Base-by-base conservation (phyloP, 1,140 invertebrate species). In the Physella acuta region DNA sequence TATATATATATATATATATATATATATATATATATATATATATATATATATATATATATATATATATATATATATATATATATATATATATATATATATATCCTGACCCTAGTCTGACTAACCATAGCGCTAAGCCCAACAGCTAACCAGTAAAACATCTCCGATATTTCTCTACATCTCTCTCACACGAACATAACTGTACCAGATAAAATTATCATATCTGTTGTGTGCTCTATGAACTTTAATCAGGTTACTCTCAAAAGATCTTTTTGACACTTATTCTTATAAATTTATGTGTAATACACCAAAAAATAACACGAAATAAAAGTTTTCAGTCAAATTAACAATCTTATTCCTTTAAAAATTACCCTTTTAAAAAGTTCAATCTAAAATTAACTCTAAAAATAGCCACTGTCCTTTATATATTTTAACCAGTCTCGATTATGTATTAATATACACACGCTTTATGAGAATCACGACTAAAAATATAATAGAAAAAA, bases 1-100 rank as follows among this genome's bases (percentile, higher is more conserved):
- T n/a, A n/a, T n/a, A n/a, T n/a, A n/a, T n/a, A n/a, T n/a, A n/a
- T n/a, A n/a, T n/a, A n/a, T n/a, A n/a, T n/a, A n/a, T n/a, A n/a
- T n/a, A n/a, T n/a, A n/a, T n/a, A n/a, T n/a, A n/a, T n/a, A n/a
- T n/a, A n/a, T n/a, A n/a, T n/a, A 59, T 59, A 59, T 28, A 59
- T 8, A 59, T 59, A 30, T 59, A 59, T 1, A 59, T 59, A 59
- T 59, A 5, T 16, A 36, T 16, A 59, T 59, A 59, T 59, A 8
- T 26, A 59, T 26, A 14, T 59, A 59, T 59, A 26, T 26, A 30
- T 31, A 59, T 59, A 14, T 59, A 24, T 59, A 28, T 59, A 31
- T 28, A 28, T 4, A 24, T 4, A 11, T 14, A n/a, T 8, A 16
- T 11, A 11, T 14, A 56, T 26, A 28, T 14, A n/a, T n/a, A 16